phyloP scores from a whole-genome alignment of 2,113 vertebrate genomes.

The Mormyrus lacerda region DNA sequence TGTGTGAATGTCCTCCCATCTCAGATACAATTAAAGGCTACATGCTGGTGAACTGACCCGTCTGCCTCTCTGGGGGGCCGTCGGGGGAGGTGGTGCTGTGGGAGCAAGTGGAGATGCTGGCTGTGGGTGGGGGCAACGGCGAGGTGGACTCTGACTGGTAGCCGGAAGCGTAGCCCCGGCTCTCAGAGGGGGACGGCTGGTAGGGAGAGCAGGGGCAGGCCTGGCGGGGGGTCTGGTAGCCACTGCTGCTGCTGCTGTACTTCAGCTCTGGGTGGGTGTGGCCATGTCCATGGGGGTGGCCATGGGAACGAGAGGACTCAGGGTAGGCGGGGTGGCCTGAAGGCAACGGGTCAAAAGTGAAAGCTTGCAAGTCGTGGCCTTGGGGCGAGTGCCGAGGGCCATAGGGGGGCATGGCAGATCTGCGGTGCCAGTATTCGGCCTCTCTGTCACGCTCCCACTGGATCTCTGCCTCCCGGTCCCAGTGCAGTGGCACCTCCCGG shows the following conservation, averaged over 20 bases:
- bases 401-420: slow-evolving; percentile 57
- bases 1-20: background rate
- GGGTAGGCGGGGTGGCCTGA: slow-evolving; percentile 62
- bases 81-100: slow-evolving; percentile 40
- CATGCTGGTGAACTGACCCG: slow-evolving; percentile 29
- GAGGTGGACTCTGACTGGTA: slow-evolving; percentile 69
- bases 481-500: slow-evolving; percentile 60
- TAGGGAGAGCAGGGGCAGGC: slow-evolving; percentile 59
- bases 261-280: slow-evolving; percentile 66
- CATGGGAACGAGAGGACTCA: slow-evolving; percentile 54
- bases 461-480: slow-evolving; percentile 62
- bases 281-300: slow-evolving; percentile 31
- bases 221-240: slow-evolving; percentile 62
- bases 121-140: slow-evolving; percentile 50
- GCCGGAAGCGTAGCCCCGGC: slow-evolving; percentile 63
- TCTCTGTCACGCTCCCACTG: slow-evolving; percentile 65
- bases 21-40: background rate
- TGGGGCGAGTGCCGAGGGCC: slow-evolving; percentile 45
- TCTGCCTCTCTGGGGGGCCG: slow-evolving; percentile 22
- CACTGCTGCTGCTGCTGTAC: slow-evolving; percentile 67
- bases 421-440: slow-evolving; percentile 61
- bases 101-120: slow-evolving; percentile 42
- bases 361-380: slow-evolving; percentile 55
- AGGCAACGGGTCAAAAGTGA: slow-evolving; percentile 63
- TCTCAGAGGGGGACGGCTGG: slow-evolving; percentile 65